phyloP scores from a whole-genome alignment of 2,888 invertebrate genomes.

The Chloroclysta siterata region DNA sequence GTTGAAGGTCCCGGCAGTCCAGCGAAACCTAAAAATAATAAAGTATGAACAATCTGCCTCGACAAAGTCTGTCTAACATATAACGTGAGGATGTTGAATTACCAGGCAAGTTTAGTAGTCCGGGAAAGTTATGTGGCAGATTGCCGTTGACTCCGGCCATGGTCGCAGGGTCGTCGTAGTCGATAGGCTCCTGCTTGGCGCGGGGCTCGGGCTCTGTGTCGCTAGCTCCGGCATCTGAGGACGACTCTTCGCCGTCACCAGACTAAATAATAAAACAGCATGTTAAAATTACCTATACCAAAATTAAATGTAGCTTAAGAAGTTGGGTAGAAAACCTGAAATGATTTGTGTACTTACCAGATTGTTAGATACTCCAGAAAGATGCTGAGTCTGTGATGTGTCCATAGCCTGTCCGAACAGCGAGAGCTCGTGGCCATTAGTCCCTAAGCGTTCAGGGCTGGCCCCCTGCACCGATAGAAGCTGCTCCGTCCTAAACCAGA shows the following conservation, averaged over 20 bases:
- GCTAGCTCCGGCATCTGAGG: constrained; percentile 92
- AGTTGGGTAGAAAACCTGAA: neutral
- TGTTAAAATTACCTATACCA: too few species aligned
- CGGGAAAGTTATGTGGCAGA: constrained; percentile 90
- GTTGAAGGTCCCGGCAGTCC: constrained; percentile 91
- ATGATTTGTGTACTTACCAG: constrained; percentile 59
- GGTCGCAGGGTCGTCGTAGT: constrained; percentile 88
- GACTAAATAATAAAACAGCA: constrained; percentile 48
- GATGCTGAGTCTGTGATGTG: constrained; percentile 87
- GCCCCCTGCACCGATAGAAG: constrained; percentile 72
- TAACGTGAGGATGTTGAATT: constrained; percentile 29
- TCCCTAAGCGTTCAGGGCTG: constrained; percentile 86
- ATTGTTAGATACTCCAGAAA: constrained; percentile 80
- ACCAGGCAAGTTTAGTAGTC: constrained; percentile 93
- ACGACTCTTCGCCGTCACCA: constrained; percentile 91
- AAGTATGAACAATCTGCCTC: constrained; percentile 5
- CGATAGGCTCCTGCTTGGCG: constrained; percentile 90
- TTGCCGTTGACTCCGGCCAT: constrained; percentile 87
- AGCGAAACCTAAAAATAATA: constrained; percentile 86
- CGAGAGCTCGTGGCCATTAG: constrained; percentile 88
- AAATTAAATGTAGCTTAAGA: neutral
- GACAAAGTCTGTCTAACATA: neutral
- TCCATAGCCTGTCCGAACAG: constrained; percentile 91
- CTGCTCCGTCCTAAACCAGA: constrained; percentile 79
- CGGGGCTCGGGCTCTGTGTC: constrained; percentile 86